These are phyloP conservation scores for Encarsia formosa DNA, from an alignment of 2,888 invertebrate genomes.

Conservation along the genomic window DNA sequence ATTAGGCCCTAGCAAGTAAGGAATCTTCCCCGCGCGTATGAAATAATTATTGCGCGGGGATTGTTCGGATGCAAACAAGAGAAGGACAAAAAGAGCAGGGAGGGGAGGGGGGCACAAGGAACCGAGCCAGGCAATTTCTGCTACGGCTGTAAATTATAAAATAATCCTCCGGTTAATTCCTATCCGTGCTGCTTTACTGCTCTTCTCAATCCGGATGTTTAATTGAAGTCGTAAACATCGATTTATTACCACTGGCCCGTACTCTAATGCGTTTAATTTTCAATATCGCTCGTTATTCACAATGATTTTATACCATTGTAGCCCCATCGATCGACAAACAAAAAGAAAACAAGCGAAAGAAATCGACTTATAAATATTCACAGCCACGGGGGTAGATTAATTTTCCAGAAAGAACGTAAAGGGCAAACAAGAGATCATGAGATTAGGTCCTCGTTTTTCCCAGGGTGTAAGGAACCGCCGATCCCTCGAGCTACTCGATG, in stretches of 20 bases:
- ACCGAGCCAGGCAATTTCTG: constrained; percentile 32
- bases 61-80: constrained; percentile 37
- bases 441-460: too few relatives aligned
- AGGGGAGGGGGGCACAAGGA: constrained; percentile 24
- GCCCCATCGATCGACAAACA: too few relatives aligned
- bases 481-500: too few relatives aligned
- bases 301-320: too few relatives aligned
- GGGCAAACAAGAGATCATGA: too few relatives aligned
- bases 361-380: too few relatives aligned
- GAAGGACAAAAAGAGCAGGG: constrained; percentile 34
- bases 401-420: too few relatives aligned
- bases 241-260: constrained; percentile 23
- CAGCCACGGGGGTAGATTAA: too few relatives aligned
- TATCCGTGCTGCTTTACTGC: constrained; percentile 43
- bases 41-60: constrained; percentile 38
- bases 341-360: too few relatives aligned
- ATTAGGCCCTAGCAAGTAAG: constrained; percentile 26
- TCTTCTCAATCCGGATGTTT: constrained; percentile 39
- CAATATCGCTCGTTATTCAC: neutral
- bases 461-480: too few relatives aligned
- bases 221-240: constrained; percentile 42
- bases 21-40: constrained; percentile 32
- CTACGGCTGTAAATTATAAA: constrained; percentile 45
- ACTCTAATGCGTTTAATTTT: constrained; percentile 20
- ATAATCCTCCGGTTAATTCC: constrained; percentile 47